Evolutionary conservation across 1,140 invertebrate species (phyloP).

Genomic region (Brachionus manjavacas): DNA sequence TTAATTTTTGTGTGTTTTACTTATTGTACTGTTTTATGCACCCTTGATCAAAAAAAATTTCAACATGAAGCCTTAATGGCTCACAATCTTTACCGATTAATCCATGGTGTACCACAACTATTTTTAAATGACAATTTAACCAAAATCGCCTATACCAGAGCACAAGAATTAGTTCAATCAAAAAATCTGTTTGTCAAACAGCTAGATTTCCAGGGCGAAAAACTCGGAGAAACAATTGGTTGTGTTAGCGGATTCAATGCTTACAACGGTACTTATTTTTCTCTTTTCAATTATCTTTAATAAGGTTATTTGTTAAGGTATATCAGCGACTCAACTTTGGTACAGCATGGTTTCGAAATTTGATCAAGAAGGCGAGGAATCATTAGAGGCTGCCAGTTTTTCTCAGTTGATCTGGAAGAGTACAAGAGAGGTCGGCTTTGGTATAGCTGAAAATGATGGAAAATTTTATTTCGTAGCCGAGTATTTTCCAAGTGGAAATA

Average conservation of each 20-base stretch:
- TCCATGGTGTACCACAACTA: constrained; percentile 67
- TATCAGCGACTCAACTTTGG: constrained; percentile 70
- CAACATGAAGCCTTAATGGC: constrained; percentile 53
- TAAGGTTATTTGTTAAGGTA: neutral
- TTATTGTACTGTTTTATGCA: neutral
- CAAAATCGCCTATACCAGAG: constrained; percentile 70
- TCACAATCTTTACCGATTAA: constrained; percentile 72
- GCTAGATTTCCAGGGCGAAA: neutral
- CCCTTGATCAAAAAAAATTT: neutral
- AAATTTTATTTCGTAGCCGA: constrained; percentile 67
- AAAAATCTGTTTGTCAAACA: constrained; percentile 50
- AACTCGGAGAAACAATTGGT: constrained; percentile 5
- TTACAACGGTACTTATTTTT: constrained; percentile 45
- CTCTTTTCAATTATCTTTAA: constrained; percentile 66
- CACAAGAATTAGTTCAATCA: constrained; percentile 66
- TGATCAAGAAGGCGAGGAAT: constrained; percentile 68
- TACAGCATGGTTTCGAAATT: constrained; percentile 74
- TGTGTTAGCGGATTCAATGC: neutral
- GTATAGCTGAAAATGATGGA: constrained; percentile 70
- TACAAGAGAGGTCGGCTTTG: constrained; percentile 72
- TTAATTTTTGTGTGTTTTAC: neutral
- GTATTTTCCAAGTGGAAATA: constrained; percentile 72
- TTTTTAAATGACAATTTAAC: constrained; percentile 66
- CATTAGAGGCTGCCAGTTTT: constrained; percentile 75
- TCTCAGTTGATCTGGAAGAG: constrained; percentile 84